Percentiles rank a stretch among this genome's conserved stretches.
These are phyloP conservation scores for Hyphantria cunea DNA, from an alignment of 1,140 invertebrate species.

Conservation along the genomic window DNA sequence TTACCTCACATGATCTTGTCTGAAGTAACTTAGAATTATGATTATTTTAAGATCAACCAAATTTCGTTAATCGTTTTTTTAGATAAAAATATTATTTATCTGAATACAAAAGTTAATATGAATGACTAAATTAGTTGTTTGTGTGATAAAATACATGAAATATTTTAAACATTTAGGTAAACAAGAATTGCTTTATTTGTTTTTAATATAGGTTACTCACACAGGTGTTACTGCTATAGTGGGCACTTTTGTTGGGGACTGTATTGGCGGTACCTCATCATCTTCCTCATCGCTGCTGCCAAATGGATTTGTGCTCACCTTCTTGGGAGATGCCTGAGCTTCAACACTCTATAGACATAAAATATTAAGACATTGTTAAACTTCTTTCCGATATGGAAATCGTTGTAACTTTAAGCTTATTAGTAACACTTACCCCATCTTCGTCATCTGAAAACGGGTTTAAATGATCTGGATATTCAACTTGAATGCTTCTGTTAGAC, in stretches of 20 bases:
- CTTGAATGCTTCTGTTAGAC: slow-evolving; percentile 33
- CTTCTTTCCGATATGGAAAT: not conserved
- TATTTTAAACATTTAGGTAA: not conserved
- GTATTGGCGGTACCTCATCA: slow-evolving; percentile 69
- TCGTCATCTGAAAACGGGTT: slow-evolving; percentile 91
- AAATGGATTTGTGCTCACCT: slow-evolving; percentile 86
- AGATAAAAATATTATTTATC: not conserved
- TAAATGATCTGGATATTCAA: slow-evolving; percentile 87
- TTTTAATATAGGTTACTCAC: slow-evolving; percentile 42
- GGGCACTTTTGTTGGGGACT: slow-evolving; percentile 36
- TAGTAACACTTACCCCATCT: slow-evolving; percentile 61
- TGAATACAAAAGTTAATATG: not conserved
- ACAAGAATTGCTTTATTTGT: not conserved
- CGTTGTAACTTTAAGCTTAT: not conserved
- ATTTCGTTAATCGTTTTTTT: not conserved
- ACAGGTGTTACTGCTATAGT: slow-evolving; percentile 48
- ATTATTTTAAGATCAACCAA: not conserved
- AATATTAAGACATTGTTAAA: slow-evolving; percentile 4
- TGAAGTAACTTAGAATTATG: not conserved
- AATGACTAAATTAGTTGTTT: not conserved
- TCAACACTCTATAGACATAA: slow-evolving; percentile 36
- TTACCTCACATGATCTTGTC: not conserved
- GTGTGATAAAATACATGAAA: not conserved
- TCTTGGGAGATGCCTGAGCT: slow-evolving; percentile 38
- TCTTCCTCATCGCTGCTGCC: slow-evolving; percentile 86